These are phyloP conservation scores for Caenorhabditis drosophilae DNA, from an alignment of 2,888 invertebrate genomes.

Conservation along the genomic window DNA sequence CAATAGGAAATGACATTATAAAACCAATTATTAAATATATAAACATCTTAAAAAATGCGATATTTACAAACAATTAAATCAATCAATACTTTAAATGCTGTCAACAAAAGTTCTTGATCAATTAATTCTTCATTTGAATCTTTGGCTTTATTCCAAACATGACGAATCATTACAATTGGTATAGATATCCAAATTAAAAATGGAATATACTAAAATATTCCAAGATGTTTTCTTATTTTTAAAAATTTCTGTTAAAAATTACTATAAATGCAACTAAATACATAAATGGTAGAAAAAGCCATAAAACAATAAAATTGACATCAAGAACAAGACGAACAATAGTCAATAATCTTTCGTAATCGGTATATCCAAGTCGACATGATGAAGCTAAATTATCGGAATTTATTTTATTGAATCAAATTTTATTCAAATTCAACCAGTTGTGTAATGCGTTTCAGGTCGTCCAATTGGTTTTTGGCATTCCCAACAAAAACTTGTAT, in stretches of 20 bases:
- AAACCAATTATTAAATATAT: constrained; percentile 10
- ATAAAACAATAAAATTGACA: constrained; percentile 23
- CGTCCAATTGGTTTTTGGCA: constrained; percentile 36
- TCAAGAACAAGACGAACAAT: constrained; percentile 14
- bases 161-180: constrained; percentile 14
- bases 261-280: constrained; percentile 25
- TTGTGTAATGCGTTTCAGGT: constrained; percentile 17
- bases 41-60: constrained; percentile 1
- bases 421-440: no score
- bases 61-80: not conserved
- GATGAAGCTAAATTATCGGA: constrained; percentile 18
- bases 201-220: constrained; percentile 19
- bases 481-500: constrained; percentile 39
- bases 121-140: constrained; percentile 10
- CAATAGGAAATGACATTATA: constrained; percentile 12
- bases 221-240: not conserved
- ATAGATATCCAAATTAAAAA: constrained; percentile 12
- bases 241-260: not conserved
- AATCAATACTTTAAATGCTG: not conserved
- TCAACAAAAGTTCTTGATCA: constrained; percentile 6
- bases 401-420: no score
- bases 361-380: constrained; percentile 28
- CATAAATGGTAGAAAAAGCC: constrained; percentile 20
- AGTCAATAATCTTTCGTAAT: constrained; percentile 16
- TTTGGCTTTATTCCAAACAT: constrained; percentile 11